Evolutionary conservation across 2,797 vertebrate species (phyloP).

Genomic region (Peromyscus melanophrys): DNA sequence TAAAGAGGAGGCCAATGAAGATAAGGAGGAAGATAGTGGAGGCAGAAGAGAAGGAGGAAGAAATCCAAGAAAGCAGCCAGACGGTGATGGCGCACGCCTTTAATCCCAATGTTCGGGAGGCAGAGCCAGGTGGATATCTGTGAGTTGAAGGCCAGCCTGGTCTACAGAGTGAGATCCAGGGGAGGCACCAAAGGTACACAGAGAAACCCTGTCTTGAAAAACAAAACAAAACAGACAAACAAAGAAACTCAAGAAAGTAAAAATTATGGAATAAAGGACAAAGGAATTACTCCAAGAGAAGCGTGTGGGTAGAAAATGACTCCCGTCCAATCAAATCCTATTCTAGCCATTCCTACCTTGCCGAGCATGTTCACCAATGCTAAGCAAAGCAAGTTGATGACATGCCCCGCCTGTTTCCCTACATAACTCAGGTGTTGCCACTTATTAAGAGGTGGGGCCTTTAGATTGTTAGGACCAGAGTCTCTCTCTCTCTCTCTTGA

Average conservation of each 20-base stretch:
- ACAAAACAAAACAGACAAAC: too few species aligned
- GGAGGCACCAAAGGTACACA: too few species aligned
- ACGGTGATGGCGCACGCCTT: fast-evolving
- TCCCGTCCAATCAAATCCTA: background rate
- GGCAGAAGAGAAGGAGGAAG: background rate
- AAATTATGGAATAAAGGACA: background rate
- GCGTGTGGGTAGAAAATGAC: background rate
- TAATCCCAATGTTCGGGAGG: too few species aligned
- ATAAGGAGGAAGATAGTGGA: background rate
- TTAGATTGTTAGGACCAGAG: background rate
- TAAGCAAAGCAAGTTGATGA: background rate
- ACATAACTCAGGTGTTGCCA: background rate
- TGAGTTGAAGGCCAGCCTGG: too few species aligned
- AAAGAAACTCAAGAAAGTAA: background rate
- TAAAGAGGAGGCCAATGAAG: background rate
- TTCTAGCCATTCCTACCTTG: too few species aligned
- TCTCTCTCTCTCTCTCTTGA: too few species aligned
- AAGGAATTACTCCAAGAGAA: background rate
- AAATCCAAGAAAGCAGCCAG: background rate
- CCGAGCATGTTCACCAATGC: background rate
- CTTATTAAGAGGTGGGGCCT: background rate
- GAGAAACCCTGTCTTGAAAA: too few species aligned
- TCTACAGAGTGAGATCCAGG: too few species aligned
- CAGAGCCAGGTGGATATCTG: too few species aligned
- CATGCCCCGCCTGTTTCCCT: too few species aligned